These are phyloP conservation scores for Prosapia bicincta DNA, from an alignment of 2,888 invertebrate species.

Conservation along the genomic window DNA sequence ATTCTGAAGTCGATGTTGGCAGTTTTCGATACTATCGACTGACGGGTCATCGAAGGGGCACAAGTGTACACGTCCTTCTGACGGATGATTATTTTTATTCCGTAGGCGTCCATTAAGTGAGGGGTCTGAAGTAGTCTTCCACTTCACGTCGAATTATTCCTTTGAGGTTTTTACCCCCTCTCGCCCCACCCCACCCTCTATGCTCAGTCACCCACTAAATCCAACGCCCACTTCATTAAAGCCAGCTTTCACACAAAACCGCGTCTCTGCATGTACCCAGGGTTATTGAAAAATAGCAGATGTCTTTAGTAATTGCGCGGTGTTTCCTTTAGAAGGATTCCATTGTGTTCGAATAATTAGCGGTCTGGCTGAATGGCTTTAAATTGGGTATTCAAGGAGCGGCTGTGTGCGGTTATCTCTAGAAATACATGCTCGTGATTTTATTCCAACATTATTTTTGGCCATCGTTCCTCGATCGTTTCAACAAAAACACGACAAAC, in stretches of 20 bases:
- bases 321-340: not conserved
- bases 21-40: not conserved
- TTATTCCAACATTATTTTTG: no score
- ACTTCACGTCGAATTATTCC: not conserved
- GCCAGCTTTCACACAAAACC: not conserved
- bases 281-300: constrained; percentile 2
- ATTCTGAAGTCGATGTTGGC: not conserved
- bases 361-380: not conserved
- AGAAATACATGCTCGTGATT: no score
- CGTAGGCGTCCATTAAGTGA: constrained; percentile 2
- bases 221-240: not conserved
- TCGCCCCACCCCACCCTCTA: not conserved
- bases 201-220: not conserved
- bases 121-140: not conserved
- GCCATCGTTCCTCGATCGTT: no score
- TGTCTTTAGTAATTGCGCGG: not conserved
- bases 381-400: not conserved
- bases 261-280: not conserved
- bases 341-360: not conserved
- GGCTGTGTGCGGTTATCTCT: not conserved
- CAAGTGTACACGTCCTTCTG: not conserved
- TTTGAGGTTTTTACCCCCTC: not conserved
- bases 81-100: not conserved
- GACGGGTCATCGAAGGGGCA: not conserved
- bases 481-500: no score